Base-by-base conservation (phyloP, 2,113 vertebrate species). In the Tetrao urogallus region DNA sequence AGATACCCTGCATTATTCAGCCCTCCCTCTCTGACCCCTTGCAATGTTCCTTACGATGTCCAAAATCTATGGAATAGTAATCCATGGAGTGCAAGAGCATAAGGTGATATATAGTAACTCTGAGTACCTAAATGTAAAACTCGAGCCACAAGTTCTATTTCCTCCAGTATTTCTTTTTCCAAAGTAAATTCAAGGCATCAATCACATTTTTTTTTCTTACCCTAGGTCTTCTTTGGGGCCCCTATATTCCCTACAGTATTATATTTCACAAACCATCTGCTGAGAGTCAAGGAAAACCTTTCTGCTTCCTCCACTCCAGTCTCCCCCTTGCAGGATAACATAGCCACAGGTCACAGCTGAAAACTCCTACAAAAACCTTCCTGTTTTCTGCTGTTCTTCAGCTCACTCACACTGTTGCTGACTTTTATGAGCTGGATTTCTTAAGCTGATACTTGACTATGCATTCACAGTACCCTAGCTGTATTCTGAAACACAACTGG, bases 211-310 rank as follows among this genome's bases (percentile, higher is more conserved):
- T 92, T 91, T 92, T 69, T 38, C 86, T 86, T 74, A 82, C 42
- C 22, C 16, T 27, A 69, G 58, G 61, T 83, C 56, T 87, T 75
- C 40, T 71, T 52, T 38, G 89, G 32, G 84, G 25, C 17, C 78
- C 38, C 13, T 78, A 20, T 61, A 8, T 36, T 76, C 43, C 36
- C 20, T 66, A 13, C 14, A 61, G 67, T 40, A 89, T 95, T 92
- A 16, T 57, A 82, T 95, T 95, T 94, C 92, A 89, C 58, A 69
- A 92, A 67, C 63, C 89, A 94, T 91, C 82, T 95, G 64, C 60
- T 52, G 25, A 82, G 42, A 87, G 78, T 79, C 71, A 88, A 73
- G 57, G 38, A 69, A 89, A 91, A 79, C 10, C 18, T 45, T 92
- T 65, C 47, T 43, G 48, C 30, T 91, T 94, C 71, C 54, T 63